phyloP scores from a whole-genome alignment of 2,113 vertebrate species.

The Mustela nigripes region DNA sequence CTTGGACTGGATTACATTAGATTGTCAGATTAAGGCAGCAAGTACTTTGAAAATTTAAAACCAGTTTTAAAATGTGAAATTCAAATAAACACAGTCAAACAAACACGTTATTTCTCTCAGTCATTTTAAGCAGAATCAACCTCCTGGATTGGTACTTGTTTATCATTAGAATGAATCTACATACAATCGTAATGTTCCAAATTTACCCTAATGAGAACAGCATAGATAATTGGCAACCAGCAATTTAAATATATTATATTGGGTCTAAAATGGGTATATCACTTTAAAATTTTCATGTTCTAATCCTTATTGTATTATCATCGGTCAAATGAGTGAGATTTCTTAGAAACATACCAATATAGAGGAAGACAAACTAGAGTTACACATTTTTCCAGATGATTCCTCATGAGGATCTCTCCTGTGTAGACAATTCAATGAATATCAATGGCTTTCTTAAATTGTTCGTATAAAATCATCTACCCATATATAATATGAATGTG shows the following conservation, averaged over 20 bases:
- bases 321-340: not conserved
- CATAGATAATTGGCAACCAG: slow-evolving; percentile 58
- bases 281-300: slow-evolving; percentile 60
- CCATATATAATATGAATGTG: not conserved
- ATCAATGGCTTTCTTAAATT: not conserved
- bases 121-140: slow-evolving; percentile 47
- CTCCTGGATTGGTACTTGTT: slow-evolving; percentile 39
- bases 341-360: not conserved
- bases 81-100: slow-evolving; percentile 49
- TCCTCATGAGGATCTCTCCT: not conserved
- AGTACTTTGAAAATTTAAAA: slow-evolving; percentile 64
- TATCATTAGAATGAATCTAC: slow-evolving; percentile 55
- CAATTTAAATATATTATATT: slow-evolving; percentile 63
- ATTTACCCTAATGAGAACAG: slow-evolving; percentile 42
- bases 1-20: slow-evolving; percentile 67
- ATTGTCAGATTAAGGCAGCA: slow-evolving; percentile 69
- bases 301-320: not conserved
- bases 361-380: too few species aligned
- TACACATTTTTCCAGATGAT: not conserved
- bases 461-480: slow-evolving; percentile 11
- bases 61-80: slow-evolving; percentile 38
- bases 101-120: slow-evolving; percentile 42
- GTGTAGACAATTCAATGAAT: not conserved
- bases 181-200: slow-evolving; percentile 57
- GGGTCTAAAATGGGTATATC: not conserved